Conservation (phyloP, 1,140 invertebrate species). For the Drosophila dunni region DNA sequence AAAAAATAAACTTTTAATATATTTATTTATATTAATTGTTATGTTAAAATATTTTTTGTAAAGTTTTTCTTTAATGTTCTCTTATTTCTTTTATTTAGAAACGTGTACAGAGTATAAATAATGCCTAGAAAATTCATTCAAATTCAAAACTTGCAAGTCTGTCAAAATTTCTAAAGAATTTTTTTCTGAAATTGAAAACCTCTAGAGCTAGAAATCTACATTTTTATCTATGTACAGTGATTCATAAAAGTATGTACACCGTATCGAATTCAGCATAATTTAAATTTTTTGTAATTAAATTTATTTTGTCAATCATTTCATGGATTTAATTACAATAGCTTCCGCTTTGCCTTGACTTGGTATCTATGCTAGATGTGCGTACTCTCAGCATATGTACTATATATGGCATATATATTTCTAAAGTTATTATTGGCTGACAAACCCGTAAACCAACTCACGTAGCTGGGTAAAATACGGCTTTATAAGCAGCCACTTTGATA, state of each 20-base stretch:
- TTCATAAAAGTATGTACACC: background rate
- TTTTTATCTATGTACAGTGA: background rate
- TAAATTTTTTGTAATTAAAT: background rate
- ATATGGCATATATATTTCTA: background rate
- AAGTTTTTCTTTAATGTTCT: too few relatives aligned
- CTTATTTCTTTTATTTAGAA: too few relatives aligned
- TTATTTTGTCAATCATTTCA: background rate
- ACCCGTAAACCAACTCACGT: constrained; percentile 24
- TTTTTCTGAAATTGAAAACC: constrained; percentile 7
- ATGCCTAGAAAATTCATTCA: background rate
- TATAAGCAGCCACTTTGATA: constrained; percentile 16
- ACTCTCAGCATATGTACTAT: background rate
- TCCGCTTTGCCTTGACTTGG: constrained; percentile 9
- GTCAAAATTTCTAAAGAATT: background rate
- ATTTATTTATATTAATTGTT: too few relatives aligned
- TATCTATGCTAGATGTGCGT: background rate
- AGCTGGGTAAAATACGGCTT: constrained; percentile 20
- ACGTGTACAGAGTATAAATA: background rate
- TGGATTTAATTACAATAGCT: constrained; percentile 19
- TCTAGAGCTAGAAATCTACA: background rate
- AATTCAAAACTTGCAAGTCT: background rate
- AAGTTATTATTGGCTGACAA: constrained; percentile 7
- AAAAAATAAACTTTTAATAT: background rate
- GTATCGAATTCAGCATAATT: background rate
- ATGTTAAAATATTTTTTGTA: too few relatives aligned